Percentiles rank a stretch among this genome's conserved stretches.
phyloP scores from a whole-genome alignment of 2,113 vertebrate genomes.

The zebrafish (Danio rerio) region DNA sequence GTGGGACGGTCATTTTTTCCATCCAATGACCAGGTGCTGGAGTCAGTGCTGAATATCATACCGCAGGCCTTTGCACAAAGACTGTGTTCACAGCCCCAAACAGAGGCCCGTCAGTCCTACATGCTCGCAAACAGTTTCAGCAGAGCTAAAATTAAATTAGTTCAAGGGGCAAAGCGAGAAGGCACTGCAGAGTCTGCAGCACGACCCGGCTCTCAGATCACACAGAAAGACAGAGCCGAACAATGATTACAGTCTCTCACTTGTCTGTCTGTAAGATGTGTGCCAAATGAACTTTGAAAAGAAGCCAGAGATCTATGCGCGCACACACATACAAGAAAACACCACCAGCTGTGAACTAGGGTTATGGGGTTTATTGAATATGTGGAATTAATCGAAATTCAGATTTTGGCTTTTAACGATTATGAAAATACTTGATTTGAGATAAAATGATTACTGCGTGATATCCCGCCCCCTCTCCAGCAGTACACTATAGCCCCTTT shows the following conservation, averaged over 20 bases:
- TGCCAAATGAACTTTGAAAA: constrained; percentile 29
- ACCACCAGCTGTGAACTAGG: background rate
- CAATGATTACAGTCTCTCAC: constrained; percentile 73
- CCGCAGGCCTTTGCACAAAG: constrained; percentile 65
- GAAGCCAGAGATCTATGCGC: background rate
- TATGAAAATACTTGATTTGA: too few relatives aligned
- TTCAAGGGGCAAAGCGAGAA: constrained; percentile 60
- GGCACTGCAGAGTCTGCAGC: constrained; percentile 45
- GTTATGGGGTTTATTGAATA: background rate
- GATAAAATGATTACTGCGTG: too few relatives aligned
- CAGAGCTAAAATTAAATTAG: constrained; percentile 76
- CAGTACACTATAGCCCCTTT: too few relatives aligned
- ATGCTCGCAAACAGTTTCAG: constrained; percentile 66
- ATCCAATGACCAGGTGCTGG: constrained; percentile 71
- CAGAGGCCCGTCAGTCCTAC: constrained; percentile 71
- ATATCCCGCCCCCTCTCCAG: too few relatives aligned
- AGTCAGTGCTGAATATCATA: constrained; percentile 67
- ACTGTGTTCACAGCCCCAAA: constrained; percentile 65
- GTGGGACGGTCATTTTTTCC: background rate
- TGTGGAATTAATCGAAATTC: too few relatives aligned
- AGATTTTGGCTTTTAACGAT: too few relatives aligned
- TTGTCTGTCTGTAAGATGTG: constrained; percentile 1
- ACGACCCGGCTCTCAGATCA: constrained; percentile 64
- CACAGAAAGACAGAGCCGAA: constrained; percentile 61
- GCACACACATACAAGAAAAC: constrained; percentile 2